Conservation (phyloP, 92 coral and sea anemone genomes). For the Chrysogorgia sp. region DNA sequence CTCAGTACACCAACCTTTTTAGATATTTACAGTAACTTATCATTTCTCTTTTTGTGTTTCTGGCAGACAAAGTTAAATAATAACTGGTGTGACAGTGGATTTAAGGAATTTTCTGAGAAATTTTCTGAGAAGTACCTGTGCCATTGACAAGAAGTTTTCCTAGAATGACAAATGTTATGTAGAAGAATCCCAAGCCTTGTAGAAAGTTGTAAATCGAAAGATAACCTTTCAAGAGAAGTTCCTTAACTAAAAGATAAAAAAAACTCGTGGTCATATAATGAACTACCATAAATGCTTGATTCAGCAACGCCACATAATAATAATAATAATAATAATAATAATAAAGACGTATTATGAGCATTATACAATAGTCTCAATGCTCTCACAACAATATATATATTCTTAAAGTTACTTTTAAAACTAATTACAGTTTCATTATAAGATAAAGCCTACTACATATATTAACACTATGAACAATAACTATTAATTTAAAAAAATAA, state of each 20-base stretch:
- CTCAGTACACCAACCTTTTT: no score
- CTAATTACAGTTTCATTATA: no score
- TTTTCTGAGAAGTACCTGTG: slow-evolving; percentile 12
- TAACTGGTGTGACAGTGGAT: neutral
- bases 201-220: slow-evolving; percentile 50
- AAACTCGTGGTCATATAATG: neutral
- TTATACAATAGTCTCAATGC: neutral
- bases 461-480: no score
- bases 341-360: no score
- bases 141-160: slow-evolving; percentile 38
- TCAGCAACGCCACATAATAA: neutral
- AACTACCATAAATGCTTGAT: no score
- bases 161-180: slow-evolving; percentile 48
- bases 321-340: no score
- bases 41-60: neutral
- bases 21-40: no score
- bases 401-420: no score
- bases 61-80: no score
- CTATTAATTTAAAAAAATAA: no score
- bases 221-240: slow-evolving; percentile 30
- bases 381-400: no score
- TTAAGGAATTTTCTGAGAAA: neutral
- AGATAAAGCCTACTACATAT: no score
- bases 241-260: slow-evolving; percentile 17
- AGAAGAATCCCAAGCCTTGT: slow-evolving; percentile 57